Conservation (phyloP, 2,797 vertebrate genomes). For the Acanthis flammea region DNA sequence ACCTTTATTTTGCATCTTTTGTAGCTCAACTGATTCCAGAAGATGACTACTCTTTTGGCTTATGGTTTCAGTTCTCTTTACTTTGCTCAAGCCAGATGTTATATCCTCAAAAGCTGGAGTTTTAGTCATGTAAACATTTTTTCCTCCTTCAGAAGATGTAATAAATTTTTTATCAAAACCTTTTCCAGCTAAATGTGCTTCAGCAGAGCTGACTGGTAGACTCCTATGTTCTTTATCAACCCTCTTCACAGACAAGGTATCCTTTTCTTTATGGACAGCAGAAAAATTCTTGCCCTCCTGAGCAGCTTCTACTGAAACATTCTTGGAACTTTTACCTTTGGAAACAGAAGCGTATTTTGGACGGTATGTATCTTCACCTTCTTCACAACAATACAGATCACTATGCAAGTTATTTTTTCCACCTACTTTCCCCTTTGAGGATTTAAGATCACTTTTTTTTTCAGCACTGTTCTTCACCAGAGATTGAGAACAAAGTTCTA, state of each 20-base stretch:
- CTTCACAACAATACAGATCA: not conserved
- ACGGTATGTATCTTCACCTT: not conserved
- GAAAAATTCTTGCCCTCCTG: not conserved
- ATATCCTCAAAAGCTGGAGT: not conserved
- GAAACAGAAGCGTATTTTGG: not conserved
- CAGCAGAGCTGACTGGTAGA: not conserved
- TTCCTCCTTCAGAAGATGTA: not conserved
- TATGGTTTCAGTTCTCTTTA: not conserved
- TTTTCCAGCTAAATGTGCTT: not conserved
- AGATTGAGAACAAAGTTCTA: slow-evolving; percentile 47
- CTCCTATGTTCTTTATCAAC: not conserved
- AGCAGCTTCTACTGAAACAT: not conserved
- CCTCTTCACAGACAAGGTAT: not conserved
- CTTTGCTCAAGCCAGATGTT: not conserved
- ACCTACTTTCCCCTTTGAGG: not conserved
- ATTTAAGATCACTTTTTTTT: slow-evolving; percentile 19
- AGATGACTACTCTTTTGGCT: not conserved
- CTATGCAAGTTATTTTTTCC: not conserved
- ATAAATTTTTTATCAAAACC: not conserved
- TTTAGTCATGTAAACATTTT: not conserved
- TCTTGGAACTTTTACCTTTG: not conserved
- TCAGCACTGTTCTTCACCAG: slow-evolving; percentile 9
- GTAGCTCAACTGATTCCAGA: slow-evolving; percentile 17
- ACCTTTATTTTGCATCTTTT: slow-evolving; percentile 31
- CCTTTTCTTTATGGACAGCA: slow-evolving; percentile 15